Percentiles rank a stretch among this genome's conserved stretches.
These are phyloP conservation scores for Tragulus kanchil DNA, from an alignment of 2,113 vertebrate genomes.

Conservation along the genomic window DNA sequence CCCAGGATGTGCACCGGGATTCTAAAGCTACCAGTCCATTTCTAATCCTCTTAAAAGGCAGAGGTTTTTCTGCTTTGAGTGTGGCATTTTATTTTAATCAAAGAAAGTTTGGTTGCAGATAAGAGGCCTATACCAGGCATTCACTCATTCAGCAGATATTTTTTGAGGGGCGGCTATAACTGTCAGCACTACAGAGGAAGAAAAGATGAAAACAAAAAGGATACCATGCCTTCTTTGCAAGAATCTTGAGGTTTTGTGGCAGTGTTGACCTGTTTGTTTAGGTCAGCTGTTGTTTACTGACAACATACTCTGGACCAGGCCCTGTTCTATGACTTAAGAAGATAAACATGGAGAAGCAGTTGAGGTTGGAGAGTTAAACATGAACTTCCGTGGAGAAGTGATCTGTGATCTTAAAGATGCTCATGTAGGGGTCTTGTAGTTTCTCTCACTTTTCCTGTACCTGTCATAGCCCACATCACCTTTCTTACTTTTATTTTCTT, in stretches of 20 bases:
- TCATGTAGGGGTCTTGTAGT: background rate
- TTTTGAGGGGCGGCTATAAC: background rate
- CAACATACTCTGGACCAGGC: background rate
- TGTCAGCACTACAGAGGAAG: background rate
- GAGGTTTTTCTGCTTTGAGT: constrained; percentile 20
- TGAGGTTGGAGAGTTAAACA: background rate
- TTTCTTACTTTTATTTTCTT: background rate
- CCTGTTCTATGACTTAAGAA: background rate
- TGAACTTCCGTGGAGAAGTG: background rate
- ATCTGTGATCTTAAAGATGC: background rate
- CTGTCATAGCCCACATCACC: background rate
- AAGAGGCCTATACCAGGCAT: background rate
- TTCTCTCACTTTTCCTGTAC: background rate
- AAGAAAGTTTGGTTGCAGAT: constrained; percentile 26
- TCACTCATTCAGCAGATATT: background rate
- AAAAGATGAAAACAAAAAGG: background rate
- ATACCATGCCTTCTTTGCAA: background rate
- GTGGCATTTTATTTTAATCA: background rate
- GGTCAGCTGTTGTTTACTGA: background rate
- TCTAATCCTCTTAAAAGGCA: constrained; percentile 40
- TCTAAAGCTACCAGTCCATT: constrained; percentile 4
- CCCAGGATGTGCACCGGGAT: background rate
- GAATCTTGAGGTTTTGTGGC: background rate
- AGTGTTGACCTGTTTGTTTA: background rate
- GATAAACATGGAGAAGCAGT: background rate